Evolutionary conservation across 1,140 invertebrate genomes (phyloP), one percentile per base, ranked within the genome.

Genomic region (Delia radicum): DNA sequence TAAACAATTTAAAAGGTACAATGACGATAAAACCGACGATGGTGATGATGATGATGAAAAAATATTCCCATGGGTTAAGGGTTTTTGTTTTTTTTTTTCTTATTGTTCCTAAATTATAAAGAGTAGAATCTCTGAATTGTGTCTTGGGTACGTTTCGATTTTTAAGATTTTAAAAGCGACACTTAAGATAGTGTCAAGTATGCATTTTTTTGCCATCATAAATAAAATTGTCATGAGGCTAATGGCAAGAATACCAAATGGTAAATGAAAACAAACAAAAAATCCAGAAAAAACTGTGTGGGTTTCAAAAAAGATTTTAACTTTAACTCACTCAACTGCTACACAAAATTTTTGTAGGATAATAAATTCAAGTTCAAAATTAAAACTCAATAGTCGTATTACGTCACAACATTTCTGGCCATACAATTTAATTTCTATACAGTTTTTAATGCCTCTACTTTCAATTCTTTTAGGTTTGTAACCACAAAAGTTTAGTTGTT

Each of bases 171-270:
- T 33, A 69, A 69, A 55, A 69, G 29, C 65, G 29, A 6, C 15
- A 33, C 65, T 69, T 33, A n/a, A 69, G 65, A 69, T 69, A 69
- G 65, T 69, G 65, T 69, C 65, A 69, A 69, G 65, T 33, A 69
- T 33, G 65, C 29, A 69, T 69, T 69, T 69, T 69, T 69, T 69
- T n/a, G n/a, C 65, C 65, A 33, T 69, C 65, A 69, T 69, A 69
- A 69, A 69, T 69, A 69, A 69, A 69, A 33, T 69, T 69, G 65
- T 69, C 65, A 33, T 7, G n/a, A 21, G 31, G 29, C 29, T 33
- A 37, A 33, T 33, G 21, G 18, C n/a, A n/a, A n/a, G n/a, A n/a
- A n/a, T n/a, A n/a, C n/a, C n/a, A n/a, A n/a, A n/a, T n/a, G n/a
- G n/a, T n/a, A n/a, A n/a, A n/a, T n/a, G n/a, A n/a, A 37, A 37